Percentiles rank a stretch among this genome's conserved stretches.
phyloP scores from a whole-genome alignment of 2,113 vertebrate species.

The Lanius ludovicianus region DNA sequence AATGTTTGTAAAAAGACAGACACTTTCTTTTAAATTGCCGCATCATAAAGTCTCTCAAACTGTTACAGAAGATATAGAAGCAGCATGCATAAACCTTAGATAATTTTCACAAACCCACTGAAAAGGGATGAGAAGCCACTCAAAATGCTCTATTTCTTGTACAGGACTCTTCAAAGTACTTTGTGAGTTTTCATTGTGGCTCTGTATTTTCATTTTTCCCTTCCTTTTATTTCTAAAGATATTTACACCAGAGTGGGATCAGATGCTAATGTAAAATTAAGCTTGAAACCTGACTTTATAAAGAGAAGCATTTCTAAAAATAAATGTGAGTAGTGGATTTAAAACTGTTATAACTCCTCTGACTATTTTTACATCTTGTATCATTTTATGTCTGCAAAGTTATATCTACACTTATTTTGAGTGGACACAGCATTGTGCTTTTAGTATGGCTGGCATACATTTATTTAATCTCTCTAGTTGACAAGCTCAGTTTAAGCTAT shows the following conservation, averaged over 20 bases:
- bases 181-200: background rate
- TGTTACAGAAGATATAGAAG: constrained; percentile 5
- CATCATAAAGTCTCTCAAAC: constrained; percentile 11
- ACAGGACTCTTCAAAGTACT: background rate
- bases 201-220: background rate
- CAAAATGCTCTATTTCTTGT: background rate
- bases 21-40: constrained; percentile 14
- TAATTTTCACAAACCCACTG: constrained; percentile 30
- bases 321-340: background rate
- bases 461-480: background rate
- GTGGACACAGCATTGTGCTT: background rate
- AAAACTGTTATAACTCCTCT: background rate
- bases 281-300: background rate
- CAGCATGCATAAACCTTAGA: constrained; percentile 35
- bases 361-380: background rate
- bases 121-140: background rate
- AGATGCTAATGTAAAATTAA: background rate
- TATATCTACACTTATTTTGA: background rate
- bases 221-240: background rate
- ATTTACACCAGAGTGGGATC: background rate
- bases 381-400: background rate
- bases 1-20: constrained; percentile 15
- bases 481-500: background rate
- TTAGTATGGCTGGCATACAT: background rate
- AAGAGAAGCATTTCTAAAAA: background rate